These are phyloP conservation scores for Barnardius zonarius DNA, from an alignment of 2,113 vertebrate genomes.

Conservation along the genomic window DNA sequence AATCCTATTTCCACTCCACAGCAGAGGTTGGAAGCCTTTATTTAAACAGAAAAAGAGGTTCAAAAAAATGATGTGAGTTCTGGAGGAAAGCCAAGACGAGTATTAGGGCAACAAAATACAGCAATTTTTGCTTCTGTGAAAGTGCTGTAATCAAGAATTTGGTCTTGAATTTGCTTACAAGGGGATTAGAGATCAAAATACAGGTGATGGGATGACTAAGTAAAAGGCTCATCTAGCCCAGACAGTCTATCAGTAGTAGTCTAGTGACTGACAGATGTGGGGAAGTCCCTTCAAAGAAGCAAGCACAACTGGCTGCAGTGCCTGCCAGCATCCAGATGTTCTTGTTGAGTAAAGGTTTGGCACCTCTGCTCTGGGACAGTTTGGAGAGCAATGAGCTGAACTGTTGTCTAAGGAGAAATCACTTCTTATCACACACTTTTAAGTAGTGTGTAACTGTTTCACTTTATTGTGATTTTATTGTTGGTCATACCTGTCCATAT, in stretches of 20 bases:
- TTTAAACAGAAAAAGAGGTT: neutral
- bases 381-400: neutral
- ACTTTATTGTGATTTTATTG: neutral
- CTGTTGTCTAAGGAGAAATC: neutral
- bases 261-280: slow-evolving; percentile 4
- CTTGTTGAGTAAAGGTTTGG: slow-evolving; percentile 11
- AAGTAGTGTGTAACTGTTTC: neutral
- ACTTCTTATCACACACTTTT: neutral
- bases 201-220: neutral
- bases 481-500: neutral
- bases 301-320: neutral
- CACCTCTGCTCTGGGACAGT: neutral
- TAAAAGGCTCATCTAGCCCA: neutral
- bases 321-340: slow-evolving; percentile 29
- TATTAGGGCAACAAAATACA: neutral
- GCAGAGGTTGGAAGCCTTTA: neutral
- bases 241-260: neutral
- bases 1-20: neutral
- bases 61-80: neutral
- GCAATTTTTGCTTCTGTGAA: neutral
- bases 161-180: neutral
- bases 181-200: neutral
- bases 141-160: neutral
- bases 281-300: neutral
- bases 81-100: neutral